Base-by-base conservation (phyloP, 1,140 invertebrate genomes). In the Aphidius gifuensis region DNA sequence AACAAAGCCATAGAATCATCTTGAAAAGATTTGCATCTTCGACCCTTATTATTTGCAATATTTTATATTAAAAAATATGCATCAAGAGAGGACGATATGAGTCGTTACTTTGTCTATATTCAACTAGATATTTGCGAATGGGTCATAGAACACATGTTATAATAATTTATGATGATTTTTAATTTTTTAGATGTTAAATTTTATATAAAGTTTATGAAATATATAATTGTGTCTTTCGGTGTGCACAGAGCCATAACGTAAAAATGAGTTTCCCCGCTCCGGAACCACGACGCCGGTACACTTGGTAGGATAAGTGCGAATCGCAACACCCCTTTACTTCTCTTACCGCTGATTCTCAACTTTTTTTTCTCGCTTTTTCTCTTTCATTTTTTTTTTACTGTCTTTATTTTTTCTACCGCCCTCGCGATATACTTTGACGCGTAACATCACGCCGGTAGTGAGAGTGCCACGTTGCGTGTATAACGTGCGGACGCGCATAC, bases 281-380 rank as follows among this genome's bases (percentile, higher is more conserved):
- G 53, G 45, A 56, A 61, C 40, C 46, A 54, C 60, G 51, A 68
- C 65, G 58, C 62, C 62, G 68, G 63, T 64, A 68, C 67, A 75
- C 74, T 77, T 72, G 71, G 68, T 70, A 68, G 71, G 71, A 73
- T 77, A 79, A 80, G 78, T 81, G 79, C 75, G 76, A 79, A 79
- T 75, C 75, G 74, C 74, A 71, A 79, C 76, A 76, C 76, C 74
- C 72, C 64, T 64, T 45, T 56, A 8, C 9, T 16, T 23, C 56
- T n/a, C 8, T 60, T 51, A 9, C 62, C 58, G 59, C 66, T 61
- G 68, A 64, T 58, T 47, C 54, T 66, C 50, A 53, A 40, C 45
- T 47, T 50, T 59, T 62, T 50, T 55, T n/a, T n/a, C 23, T 47
- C 57, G 54, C 51, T 23, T 5, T 45, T 61, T 60, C 43, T 54